Base-by-base conservation (phyloP, 2,113 vertebrate genomes). In the Rhizomys pruinosus region DNA sequence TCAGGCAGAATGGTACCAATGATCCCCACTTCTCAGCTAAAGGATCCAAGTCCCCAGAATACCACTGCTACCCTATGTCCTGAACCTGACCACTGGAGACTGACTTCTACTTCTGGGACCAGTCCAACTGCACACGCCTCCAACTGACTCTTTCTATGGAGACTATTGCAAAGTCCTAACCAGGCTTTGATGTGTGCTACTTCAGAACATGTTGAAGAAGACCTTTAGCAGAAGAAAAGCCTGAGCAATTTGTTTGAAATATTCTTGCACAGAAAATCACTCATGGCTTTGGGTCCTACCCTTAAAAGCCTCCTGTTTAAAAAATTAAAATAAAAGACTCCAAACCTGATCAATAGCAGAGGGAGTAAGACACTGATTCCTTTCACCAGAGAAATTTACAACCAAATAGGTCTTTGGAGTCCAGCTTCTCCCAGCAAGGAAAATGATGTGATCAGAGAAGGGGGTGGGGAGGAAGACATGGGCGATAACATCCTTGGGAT, bases 401-500 rank as follows among this genome's bases (percentile, higher is more conserved):
- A 93, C 91, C 23, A 2, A 89, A 87, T 1, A 88, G 92, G 59
- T 76, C 89, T 55, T 55, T 27, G 74, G 88, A 95, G 84, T 13
- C 64, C 27, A 22, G 96, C 69, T 86, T 78, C 94, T 97, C 10
- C 0, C 4, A 66, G 96, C 29, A 32, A 19, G 29, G 91, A 87
- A 95, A 96, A 86, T 10, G 78, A 87, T 64, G 73, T 68, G 84
- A 92, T 79, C 89, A 11, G 77, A 74, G 64, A 82, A 81, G 25
- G 68, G n/a, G 29, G 37, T 20, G 39, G 61, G 1, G 78, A 94
- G 84, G 94, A 86, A 93, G 42, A 25, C 22, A 7, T 3, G 3
- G 3, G 13, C 0, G 59, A 73, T 87, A 94, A 96, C 97, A 97
- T 98, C 98, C 97, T 98, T 59, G 68, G 97, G 96, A 97, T 97